A percentile compares a stretch with the other conserved stretches of the same genome.
phyloP scores from a whole-genome alignment of 2,113 vertebrate genomes.

The Engystomops pustulosus region DNA sequence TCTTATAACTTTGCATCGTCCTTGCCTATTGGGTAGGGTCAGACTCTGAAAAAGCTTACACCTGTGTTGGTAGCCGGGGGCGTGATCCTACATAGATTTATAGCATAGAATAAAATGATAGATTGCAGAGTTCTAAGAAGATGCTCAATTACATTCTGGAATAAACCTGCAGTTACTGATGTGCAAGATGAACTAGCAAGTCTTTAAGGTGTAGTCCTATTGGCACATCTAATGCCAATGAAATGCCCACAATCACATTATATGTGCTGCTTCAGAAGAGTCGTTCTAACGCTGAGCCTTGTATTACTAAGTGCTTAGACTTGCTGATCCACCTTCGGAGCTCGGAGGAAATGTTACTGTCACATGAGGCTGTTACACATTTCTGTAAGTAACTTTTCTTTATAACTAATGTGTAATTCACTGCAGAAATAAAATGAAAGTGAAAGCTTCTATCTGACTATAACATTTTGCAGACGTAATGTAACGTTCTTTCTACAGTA shows the following conservation, averaged over 20 bases:
- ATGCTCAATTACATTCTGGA: too few relatives aligned
- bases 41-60: too few relatives aligned
- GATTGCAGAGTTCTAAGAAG: too few relatives aligned
- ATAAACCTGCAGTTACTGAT: too few relatives aligned
- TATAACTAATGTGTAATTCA: neutral
- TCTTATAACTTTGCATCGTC: too few relatives aligned
- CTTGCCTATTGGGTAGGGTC: too few relatives aligned
- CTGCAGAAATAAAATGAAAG: slow-evolving; percentile 33
- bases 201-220: neutral
- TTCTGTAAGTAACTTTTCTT: neutral
- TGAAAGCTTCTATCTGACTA: slow-evolving; percentile 27
- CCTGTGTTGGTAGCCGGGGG: too few relatives aligned
- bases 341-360: neutral
- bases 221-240: neutral
- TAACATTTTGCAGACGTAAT: slow-evolving; percentile 18
- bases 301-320: too few relatives aligned
- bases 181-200: too few relatives aligned
- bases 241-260: neutral
- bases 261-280: neutral
- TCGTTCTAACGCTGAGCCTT: neutral
- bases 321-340: neutral
- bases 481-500: neutral
- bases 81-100: too few relatives aligned
- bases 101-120: too few relatives aligned
- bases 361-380: neutral